Conservation (phyloP, 2,797 vertebrate species). For the Mormyrops attenuatus region DNA sequence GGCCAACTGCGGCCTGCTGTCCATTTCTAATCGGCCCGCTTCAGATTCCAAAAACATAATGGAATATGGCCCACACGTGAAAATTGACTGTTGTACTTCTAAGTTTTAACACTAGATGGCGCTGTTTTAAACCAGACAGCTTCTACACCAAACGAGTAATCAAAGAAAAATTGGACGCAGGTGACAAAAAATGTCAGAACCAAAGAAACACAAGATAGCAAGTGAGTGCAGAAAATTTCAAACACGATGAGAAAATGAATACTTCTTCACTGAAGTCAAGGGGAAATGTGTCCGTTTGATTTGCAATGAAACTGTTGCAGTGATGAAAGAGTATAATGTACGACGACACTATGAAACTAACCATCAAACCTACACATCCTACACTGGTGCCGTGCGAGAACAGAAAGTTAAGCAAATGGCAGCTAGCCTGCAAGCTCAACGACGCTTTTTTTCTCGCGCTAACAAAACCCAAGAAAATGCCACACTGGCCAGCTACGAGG, state of each 20-base stretch:
- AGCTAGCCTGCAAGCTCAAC: conserved; percentile 17
- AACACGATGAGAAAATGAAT: conserved; percentile 17
- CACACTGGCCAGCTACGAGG: conserved; percentile 26
- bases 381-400: neutral
- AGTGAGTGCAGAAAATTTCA: conserved; percentile 18
- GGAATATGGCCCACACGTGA: too few relatives aligned
- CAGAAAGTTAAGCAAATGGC: conserved; percentile 10
- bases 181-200: neutral
- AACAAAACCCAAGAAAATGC: conserved; percentile 31
- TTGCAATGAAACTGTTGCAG: conserved; percentile 24
- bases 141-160: too few relatives aligned
- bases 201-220: conserved; percentile 19
- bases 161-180: neutral
- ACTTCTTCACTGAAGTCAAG: conserved; percentile 12
- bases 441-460: conserved; percentile 15
- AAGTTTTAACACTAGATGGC: too few relatives aligned
- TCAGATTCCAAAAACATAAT: too few relatives aligned
- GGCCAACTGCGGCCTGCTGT: too few relatives aligned
- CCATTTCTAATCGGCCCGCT: too few relatives aligned
- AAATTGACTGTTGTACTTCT: too few relatives aligned
- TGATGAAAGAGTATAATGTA: conserved; percentile 24
- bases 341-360: neutral
- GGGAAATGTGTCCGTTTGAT: conserved; percentile 25
- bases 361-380: conserved; percentile 1
- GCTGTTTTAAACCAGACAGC: too few relatives aligned